Percentiles rank a stretch among this genome's conserved stretches.
These are phyloP conservation scores for Sceloporus undulatus DNA, from an alignment of 2,113 vertebrate genomes.

Conservation along the genomic window DNA sequence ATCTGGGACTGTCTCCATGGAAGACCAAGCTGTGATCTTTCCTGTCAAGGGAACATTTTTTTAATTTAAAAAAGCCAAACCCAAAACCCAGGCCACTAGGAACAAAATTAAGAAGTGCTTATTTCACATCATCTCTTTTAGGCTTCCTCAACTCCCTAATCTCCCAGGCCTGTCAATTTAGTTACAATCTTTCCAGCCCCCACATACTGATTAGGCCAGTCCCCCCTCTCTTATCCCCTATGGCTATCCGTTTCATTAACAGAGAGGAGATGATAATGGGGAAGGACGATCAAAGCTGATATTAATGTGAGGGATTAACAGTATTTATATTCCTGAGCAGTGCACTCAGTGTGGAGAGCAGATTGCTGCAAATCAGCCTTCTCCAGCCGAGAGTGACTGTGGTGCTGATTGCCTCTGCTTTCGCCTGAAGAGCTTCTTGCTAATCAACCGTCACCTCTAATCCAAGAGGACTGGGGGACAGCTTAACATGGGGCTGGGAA, in stretches of 20 bases:
- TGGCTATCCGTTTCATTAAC: constrained; percentile 72
- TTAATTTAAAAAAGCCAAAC: too few relatives aligned
- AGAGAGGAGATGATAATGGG: constrained; percentile 73
- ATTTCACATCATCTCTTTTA: constrained; percentile 54
- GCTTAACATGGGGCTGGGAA: not conserved
- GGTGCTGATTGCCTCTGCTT: constrained; percentile 43
- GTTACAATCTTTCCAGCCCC: constrained; percentile 56
- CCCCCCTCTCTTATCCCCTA: constrained; percentile 61
- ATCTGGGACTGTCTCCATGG: not conserved
- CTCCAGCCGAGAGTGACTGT: constrained; percentile 56
- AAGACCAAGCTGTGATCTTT: not conserved
- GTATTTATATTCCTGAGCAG: constrained; percentile 74
- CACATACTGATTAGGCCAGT: constrained; percentile 66
- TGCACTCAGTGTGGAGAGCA: constrained; percentile 54
- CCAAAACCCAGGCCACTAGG: not conserved
- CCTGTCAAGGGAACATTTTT: not conserved
- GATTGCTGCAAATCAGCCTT: constrained; percentile 63
- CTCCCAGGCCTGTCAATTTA: constrained; percentile 64
- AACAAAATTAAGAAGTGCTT: constrained; percentile 35
- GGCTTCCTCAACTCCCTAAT: constrained; percentile 51
- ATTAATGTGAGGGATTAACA: constrained; percentile 70
- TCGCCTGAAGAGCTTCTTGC: constrained; percentile 62
- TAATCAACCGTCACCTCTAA: constrained; percentile 47
- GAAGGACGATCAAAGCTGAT: constrained; percentile 74
- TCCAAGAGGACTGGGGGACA: constrained; percentile 15